phyloP scores from a whole-genome alignment of 2,113 vertebrate species.

The Leptocoma aspasia region DNA sequence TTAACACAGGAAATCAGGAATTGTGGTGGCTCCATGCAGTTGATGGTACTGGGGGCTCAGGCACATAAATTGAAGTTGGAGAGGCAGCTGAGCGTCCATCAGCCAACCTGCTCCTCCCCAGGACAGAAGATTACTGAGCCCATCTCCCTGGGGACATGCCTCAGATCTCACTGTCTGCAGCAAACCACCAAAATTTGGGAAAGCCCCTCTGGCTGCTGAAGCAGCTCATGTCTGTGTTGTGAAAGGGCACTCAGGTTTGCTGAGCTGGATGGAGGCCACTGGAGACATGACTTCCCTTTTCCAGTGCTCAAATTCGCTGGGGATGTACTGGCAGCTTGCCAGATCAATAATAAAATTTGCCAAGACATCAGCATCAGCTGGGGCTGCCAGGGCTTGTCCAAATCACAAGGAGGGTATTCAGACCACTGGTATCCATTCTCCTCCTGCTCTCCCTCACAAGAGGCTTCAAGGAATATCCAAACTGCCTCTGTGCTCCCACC shows the following conservation, averaged over 20 bases:
- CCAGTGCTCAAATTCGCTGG: neutral
- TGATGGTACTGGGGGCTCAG: neutral
- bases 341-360: neutral
- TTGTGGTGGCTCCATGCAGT: rapidly evolving
- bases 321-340: neutral
- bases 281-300: neutral
- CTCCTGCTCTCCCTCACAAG: neutral
- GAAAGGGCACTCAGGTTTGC: neutral
- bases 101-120: neutral
- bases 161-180: neutral
- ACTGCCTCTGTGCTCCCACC: neutral
- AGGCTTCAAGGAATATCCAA: neutral
- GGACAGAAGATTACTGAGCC: neutral
- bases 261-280: neutral
- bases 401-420: neutral
- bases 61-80: neutral
- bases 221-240: neutral
- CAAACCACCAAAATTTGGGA: neutral
- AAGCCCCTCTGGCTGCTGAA: neutral
- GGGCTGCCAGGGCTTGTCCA: neutral
- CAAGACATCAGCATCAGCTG: neutral
- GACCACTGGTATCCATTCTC: neutral
- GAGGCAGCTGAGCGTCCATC: neutral
- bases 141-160: rapidly evolving
- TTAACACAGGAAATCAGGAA: neutral